These are phyloP conservation scores for Mongoloraphidia duomilia DNA, from an alignment of 2,888 invertebrate species.

Conservation along the genomic window DNA sequence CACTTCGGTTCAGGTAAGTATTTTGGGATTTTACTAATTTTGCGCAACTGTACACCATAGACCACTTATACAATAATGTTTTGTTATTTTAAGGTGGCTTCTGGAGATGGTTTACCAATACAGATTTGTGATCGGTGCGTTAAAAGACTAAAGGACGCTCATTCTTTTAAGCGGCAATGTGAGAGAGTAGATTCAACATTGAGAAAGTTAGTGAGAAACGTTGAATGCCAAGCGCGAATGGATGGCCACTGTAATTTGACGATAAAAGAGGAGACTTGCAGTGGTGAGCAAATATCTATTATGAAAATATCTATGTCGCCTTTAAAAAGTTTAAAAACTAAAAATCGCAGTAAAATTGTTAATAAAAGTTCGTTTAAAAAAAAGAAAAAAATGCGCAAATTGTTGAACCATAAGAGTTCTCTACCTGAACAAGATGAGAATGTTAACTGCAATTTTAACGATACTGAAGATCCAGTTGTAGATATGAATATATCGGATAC, in stretches of 20 bases:
- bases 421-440: not conserved
- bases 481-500: not conserved
- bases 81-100: not conserved
- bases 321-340: too few species aligned
- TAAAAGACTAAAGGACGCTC: not conserved
- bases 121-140: not conserved
- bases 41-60: not conserved
- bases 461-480: not conserved
- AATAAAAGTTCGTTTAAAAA: too few species aligned
- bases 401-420: too few species aligned
- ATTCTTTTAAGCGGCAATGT: not conserved
- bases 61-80: not conserved
- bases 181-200: not conserved
- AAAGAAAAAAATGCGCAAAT: too few species aligned
- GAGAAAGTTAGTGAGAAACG: not conserved
- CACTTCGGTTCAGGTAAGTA: not conserved
- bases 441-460: not conserved
- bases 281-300: too few species aligned
- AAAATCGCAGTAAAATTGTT: too few species aligned
- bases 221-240: too few species aligned
- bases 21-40: not conserved
- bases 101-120: not conserved
- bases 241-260: too few species aligned
- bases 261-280: too few species aligned
- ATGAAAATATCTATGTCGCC: too few species aligned